Base-by-base conservation (phyloP, 2,888 invertebrate species). In the Drosophila neotestacea region DNA sequence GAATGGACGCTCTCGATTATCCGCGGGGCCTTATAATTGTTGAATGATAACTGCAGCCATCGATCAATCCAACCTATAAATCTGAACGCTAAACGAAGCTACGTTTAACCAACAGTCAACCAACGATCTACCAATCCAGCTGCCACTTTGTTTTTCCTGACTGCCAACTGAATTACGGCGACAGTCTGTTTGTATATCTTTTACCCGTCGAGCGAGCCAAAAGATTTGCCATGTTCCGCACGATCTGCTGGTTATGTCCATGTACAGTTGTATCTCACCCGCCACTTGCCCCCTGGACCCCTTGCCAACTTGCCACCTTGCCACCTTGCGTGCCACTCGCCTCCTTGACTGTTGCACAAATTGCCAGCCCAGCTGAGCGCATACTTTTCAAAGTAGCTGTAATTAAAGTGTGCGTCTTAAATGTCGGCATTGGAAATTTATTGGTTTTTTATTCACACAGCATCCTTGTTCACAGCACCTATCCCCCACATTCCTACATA, bases 391-490 rank as follows among this genome's bases (percentile, higher is more conserved):
- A 76, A 81, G 67, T 77, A 70, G 72, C 81, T 81, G 75, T 85
- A 85, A 87, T 87, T 85, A 89, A 88, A 89, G 88, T 84, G 85
- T 84, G 87, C 87, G 82, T 79, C 87, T 79, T 70, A 82, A 85
- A 85, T 81, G 89, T 84, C 83, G 85, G 76, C 79, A 71, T 82
- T 82, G 70, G 85, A 67, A 83, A 88, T 87, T 89, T 88, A 89
- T 89, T 88, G 76, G 70, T 55, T 77, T 87, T 87, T 80, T 84
- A 88, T 88, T 79, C 86, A 34, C 65, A 46, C 69, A 52, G 61
- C 72, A 68, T 67, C 68, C 71, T 64, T 68, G 71, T 38, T 47
- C 54, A 54, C 28, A 32, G 6, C 32, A 32, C 36, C 51, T 11
- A 41, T 42, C 16, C n/a, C 10, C 27, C 27, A 27, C 36, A 16